Percentiles rank a stretch among this genome's conserved stretches.
These are phyloP conservation scores for Pilophorus perplexus DNA, from an alignment of 2,888 invertebrate genomes.

Conservation along the genomic window DNA sequence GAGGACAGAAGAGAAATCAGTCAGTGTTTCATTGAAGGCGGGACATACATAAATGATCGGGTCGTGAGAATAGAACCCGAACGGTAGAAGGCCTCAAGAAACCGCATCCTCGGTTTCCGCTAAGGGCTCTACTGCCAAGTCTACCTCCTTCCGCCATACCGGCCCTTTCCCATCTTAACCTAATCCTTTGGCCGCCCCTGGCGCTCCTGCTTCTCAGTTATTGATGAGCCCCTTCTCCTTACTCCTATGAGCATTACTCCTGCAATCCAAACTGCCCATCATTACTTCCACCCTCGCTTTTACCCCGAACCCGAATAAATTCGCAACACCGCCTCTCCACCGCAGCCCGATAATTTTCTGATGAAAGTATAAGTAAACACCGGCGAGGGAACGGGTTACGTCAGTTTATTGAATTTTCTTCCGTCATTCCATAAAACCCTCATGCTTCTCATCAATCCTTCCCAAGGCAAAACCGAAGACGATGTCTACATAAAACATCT, in stretches of 20 bases:
- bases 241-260: neutral
- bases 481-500: no score
- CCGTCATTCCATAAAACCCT: no score
- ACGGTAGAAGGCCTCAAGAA: neutral
- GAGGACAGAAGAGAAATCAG: conserved; percentile 16
- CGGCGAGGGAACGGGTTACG: no score
- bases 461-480: no score
- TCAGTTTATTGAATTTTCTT: no score
- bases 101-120: neutral
- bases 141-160: no score
- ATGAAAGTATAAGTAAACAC: neutral
- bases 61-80: conserved; percentile 12
- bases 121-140: no score
- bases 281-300: neutral
- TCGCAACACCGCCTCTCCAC: neutral
- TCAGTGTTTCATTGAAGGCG: conserved; percentile 30
- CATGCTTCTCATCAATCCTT: no score
- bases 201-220: conserved; percentile 2
- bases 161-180: conserved; percentile 3
- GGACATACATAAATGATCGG: conserved; percentile 33
- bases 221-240: conserved; percentile 18
- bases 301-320: neutral
- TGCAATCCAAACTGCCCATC: conserved; percentile 5
- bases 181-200: neutral
- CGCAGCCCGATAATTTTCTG: neutral